A percentile compares a stretch with the other conserved stretches of the same genome.
Conservation (phyloP, 2,888 invertebrate genomes). For the Parascotia fuliginaria region DNA sequence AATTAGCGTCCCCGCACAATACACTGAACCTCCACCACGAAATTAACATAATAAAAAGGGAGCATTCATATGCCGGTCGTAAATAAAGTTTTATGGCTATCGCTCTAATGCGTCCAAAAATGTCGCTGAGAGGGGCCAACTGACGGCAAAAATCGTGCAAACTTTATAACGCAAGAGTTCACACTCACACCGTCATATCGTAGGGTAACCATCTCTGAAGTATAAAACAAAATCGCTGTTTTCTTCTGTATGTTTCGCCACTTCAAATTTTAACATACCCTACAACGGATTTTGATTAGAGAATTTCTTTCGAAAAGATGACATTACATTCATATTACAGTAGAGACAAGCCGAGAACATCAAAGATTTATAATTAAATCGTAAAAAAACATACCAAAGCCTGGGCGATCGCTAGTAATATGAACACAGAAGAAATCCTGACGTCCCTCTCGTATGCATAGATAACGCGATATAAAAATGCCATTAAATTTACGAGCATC, state of each 20-base stretch:
- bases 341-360: too few relatives aligned
- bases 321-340: too few relatives aligned
- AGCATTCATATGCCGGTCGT: constrained; percentile 74
- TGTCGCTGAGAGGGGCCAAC: constrained; percentile 55
- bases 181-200: constrained; percentile 42
- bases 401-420: constrained; percentile 56
- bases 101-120: constrained; percentile 79
- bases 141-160: constrained; percentile 38
- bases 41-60: constrained; percentile 83
- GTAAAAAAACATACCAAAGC: too few relatives aligned
- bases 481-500: constrained; percentile 56
- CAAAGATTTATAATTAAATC: too few relatives aligned
- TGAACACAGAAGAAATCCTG: constrained; percentile 54
- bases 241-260: too few relatives aligned
- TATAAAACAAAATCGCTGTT: too few relatives aligned
- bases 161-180: constrained; percentile 52
- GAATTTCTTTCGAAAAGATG: too few relatives aligned
- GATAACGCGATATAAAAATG: constrained; percentile 56
- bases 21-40: constrained; percentile 55
- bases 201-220: too few relatives aligned
- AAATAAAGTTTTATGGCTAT: constrained; percentile 81
- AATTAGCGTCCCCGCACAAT: constrained; percentile 67
- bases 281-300: too few relatives aligned
- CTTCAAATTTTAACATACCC: too few relatives aligned
- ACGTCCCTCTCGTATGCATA: constrained; percentile 51